phyloP scores from a whole-genome alignment of 2,113 vertebrate genomes.

The Grus americana region DNA sequence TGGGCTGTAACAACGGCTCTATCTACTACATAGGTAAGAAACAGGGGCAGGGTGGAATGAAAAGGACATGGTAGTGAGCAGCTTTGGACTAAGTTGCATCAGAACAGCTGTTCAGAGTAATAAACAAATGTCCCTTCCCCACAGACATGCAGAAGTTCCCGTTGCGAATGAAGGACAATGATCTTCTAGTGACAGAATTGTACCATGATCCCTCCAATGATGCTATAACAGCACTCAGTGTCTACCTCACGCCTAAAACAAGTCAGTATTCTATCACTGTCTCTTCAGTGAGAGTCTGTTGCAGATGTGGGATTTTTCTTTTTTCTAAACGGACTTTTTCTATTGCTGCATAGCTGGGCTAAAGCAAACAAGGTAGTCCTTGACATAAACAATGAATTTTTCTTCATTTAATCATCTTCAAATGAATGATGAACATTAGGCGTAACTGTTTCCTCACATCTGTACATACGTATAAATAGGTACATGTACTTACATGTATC shows the following conservation, averaged over 20 bases:
- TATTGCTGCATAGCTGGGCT: not conserved
- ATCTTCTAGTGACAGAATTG: conserved; percentile 94
- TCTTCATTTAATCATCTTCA: not conserved
- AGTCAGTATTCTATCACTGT: conserved; percentile 76
- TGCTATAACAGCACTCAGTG: conserved; percentile 94
- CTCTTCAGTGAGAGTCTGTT: not conserved
- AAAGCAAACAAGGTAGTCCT: not conserved
- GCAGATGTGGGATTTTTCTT: not conserved
- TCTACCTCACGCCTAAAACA: conserved; percentile 98
- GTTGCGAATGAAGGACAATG: conserved; percentile 96
- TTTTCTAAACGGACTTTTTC: not conserved
- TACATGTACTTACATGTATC: not conserved
- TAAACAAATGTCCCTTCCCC: not conserved
- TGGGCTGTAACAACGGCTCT: conserved; percentile 97
- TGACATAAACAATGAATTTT: not conserved
- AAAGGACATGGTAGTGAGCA: not conserved
- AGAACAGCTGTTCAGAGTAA: not conserved
- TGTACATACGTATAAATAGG: not conserved
- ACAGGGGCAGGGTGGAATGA: not conserved
- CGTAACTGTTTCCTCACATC: not conserved
- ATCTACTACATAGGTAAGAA: conserved; percentile 96
- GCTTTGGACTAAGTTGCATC: not conserved
- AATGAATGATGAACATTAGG: not conserved
- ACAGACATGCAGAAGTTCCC: conserved; percentile 99
- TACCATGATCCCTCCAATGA: conserved; percentile 97